Conservation (phyloP, 2,113 vertebrate species). For the human region DNA sequence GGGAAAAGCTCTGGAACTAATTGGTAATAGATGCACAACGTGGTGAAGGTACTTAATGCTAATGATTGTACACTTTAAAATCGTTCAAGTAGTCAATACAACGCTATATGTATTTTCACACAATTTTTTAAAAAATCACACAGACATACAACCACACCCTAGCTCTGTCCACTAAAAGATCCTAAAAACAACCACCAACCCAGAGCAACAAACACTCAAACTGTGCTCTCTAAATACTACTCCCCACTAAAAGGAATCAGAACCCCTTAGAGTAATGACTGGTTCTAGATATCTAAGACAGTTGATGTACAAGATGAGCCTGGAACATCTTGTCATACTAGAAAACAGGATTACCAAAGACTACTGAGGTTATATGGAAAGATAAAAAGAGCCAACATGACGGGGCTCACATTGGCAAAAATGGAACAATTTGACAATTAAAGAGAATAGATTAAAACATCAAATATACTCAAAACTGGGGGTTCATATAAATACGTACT, state of each 20-base stretch:
- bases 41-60: background rate
- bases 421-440: background rate
- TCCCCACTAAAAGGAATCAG: background rate
- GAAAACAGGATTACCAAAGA: background rate
- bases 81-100: background rate
- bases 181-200: background rate
- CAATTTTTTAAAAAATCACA: background rate
- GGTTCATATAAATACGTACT: background rate
- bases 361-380: background rate
- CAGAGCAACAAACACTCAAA: background rate
- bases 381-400: background rate
- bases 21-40: background rate
- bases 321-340: background rate
- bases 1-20: background rate
- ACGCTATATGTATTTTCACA: background rate
- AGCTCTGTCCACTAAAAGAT: background rate
- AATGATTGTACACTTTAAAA: background rate
- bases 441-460: conserved; percentile 7
- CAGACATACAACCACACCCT: background rate
- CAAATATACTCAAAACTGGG: conserved; percentile 10
- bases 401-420: background rate
- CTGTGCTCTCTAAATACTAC: background rate
- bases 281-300: background rate
- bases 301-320: background rate
- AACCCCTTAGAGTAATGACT: conserved; percentile 11